Conservation (phyloP, 2,797 vertebrate species). For the Melanogrammus aeglefinus region DNA sequence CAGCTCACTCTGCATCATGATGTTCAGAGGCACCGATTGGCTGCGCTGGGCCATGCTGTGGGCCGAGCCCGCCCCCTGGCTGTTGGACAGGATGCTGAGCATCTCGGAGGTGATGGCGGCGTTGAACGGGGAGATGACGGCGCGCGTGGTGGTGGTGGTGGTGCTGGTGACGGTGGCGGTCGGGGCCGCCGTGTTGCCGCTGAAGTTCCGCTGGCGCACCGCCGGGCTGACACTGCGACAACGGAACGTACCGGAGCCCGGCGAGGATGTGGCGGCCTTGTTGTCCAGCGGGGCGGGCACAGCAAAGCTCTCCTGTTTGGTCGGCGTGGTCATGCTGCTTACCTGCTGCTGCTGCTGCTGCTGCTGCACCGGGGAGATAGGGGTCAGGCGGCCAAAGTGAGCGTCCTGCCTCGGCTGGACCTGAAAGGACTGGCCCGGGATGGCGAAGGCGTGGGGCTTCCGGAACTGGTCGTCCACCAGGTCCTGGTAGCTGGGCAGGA, state of each 20-base stretch:
- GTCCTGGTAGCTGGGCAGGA: conserved; percentile 95
- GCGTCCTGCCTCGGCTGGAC: conserved; percentile 84
- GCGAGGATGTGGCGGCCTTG: conserved; percentile 82
- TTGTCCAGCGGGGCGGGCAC: conserved; percentile 93
- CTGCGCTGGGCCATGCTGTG: conserved; percentile 93
- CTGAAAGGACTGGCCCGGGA: conserved; percentile 92
- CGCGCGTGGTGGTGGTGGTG: conserved; percentile 71
- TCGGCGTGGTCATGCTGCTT: conserved; percentile 65
- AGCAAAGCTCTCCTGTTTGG: conserved; percentile 95
- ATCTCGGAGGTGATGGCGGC: conserved; percentile 87
- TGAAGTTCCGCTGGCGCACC: conserved; percentile 93
- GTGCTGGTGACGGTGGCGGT: conserved; percentile 74
- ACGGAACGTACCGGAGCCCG: conserved; percentile 81
- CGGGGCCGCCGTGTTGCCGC: conserved; percentile 82
- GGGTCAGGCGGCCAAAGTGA: conserved; percentile 87
- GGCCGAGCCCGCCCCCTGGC: conserved; percentile 80
- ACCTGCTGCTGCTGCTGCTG: conserved; percentile 54
- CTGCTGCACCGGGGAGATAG: conserved; percentile 86
- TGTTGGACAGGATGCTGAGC: conserved; percentile 83
- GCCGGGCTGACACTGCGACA: conserved; percentile 97
- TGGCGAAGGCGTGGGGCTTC: conserved; percentile 96
- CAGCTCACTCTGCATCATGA: conserved; percentile 99
- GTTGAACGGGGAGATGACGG: conserved; percentile 86
- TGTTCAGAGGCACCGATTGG: conserved; percentile 92
- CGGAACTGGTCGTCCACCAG: conserved; percentile 95